phyloP scores from a whole-genome alignment of 2,113 vertebrate species.

The Cryptomyrus ogoouensis region DNA sequence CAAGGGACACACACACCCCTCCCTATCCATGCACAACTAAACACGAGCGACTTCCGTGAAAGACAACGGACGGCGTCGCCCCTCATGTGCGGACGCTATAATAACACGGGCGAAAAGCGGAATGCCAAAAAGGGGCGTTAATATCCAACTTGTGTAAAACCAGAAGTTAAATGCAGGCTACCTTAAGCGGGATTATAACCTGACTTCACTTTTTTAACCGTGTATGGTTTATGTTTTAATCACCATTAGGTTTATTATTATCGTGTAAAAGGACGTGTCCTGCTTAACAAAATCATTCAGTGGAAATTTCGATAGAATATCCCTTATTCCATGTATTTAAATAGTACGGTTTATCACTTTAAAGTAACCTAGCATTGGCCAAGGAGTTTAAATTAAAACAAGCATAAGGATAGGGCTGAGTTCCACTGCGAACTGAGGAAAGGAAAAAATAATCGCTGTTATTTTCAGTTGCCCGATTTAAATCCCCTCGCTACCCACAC shows the following conservation, averaged over 20 bases:
- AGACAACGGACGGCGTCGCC: background rate
- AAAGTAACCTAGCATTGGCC: background rate
- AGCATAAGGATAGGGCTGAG: background rate
- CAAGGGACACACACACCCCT: background rate
- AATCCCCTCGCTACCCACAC: background rate
- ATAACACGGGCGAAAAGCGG: background rate
- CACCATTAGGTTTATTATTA: background rate
- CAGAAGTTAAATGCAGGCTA: background rate
- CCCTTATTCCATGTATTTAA: background rate
- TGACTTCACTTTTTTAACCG: background rate
- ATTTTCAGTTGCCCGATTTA: constrained; percentile 4
- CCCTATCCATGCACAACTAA: background rate
- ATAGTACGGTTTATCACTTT: background rate
- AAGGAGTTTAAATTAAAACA: background rate
- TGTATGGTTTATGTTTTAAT: background rate
- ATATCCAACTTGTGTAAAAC: background rate
- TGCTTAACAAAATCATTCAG: background rate
- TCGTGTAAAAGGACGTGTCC: background rate
- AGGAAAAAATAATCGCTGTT: background rate
- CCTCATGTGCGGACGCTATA: background rate
- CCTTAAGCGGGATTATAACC: background rate
- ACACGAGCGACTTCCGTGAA: background rate
- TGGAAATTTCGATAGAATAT: background rate
- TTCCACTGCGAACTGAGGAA: background rate
- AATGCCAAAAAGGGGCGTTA: background rate